Conservation (phyloP, 2,888 invertebrate species). For the Ligdia adustata region DNA sequence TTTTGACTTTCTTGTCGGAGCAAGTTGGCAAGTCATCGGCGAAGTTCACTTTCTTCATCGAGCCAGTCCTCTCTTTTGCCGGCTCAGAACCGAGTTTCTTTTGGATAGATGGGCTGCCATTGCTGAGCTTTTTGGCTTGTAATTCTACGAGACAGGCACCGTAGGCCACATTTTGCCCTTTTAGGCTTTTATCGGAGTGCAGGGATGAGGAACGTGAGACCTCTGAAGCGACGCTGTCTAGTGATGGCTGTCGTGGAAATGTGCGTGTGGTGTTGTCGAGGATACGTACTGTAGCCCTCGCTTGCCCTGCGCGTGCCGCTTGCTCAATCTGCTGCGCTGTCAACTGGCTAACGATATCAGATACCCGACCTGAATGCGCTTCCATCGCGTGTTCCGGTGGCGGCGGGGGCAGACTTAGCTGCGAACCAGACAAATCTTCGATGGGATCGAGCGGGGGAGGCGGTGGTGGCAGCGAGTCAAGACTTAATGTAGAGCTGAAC, state of each 20-base stretch:
- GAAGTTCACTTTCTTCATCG: slow-evolving; percentile 84
- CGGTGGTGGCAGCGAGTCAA: slow-evolving; percentile 92
- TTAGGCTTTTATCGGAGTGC: slow-evolving; percentile 69
- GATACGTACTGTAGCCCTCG: slow-evolving; percentile 64
- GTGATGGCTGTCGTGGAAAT: slow-evolving; percentile 82
- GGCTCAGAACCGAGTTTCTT: slow-evolving; percentile 63
- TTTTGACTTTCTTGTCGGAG: slow-evolving; percentile 84
- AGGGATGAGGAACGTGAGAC: slow-evolving; percentile 73
- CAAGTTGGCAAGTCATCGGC: slow-evolving; percentile 82
- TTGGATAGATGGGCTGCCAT: slow-evolving; percentile 63
- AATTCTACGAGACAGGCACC: slow-evolving; percentile 84
- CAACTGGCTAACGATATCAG: slow-evolving; percentile 71
- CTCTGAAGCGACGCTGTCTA: slow-evolving; percentile 82
- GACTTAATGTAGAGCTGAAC: slow-evolving; percentile 90
- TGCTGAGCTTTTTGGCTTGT: slow-evolving; percentile 78
- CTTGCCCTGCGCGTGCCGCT: slow-evolving; percentile 59
- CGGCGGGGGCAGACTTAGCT: slow-evolving; percentile 90
- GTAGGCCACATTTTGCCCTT: slow-evolving; percentile 65
- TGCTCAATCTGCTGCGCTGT: slow-evolving; percentile 69
- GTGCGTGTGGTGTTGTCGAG: slow-evolving; percentile 61
- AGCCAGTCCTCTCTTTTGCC: slow-evolving; percentile 73
- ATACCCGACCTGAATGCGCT: slow-evolving; percentile 63
- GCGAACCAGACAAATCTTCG: slow-evolving; percentile 87
- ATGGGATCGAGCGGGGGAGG: slow-evolving; percentile 87
- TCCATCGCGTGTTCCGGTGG: slow-evolving; percentile 84